phyloP scores from a whole-genome alignment of 1,140 invertebrate species.

The Trigoniulus corallinus region DNA sequence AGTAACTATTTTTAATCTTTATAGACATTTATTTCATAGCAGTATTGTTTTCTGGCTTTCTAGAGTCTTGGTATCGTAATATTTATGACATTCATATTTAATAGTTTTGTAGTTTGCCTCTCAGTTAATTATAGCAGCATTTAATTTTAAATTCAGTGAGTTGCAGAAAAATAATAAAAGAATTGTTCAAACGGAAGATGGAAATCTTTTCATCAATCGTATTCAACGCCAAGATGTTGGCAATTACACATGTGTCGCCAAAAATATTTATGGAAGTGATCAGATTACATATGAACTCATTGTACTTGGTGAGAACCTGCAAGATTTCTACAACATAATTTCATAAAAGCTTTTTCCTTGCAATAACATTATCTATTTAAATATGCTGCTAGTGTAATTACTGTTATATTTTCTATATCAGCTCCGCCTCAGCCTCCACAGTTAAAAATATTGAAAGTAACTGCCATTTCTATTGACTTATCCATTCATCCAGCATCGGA shows the following conservation, averaged over 20 bases:
- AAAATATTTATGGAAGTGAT: conserved; percentile 81
- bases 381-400: too few species aligned
- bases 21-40: too few species aligned
- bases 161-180: conserved; percentile 41
- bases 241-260: conserved; percentile 65
- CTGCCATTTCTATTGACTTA: background rate
- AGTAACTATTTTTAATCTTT: too few species aligned
- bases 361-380: too few species aligned
- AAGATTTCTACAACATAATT: background rate
- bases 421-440: background rate
- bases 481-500: conserved; percentile 5
- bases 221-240: conserved; percentile 76
- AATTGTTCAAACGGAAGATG: conserved; percentile 66
- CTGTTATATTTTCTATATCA: background rate
- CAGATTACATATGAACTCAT: conserved; percentile 76
- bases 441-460: background rate
- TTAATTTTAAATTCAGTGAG: too few species aligned
- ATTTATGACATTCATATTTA: too few species aligned
- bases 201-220: conserved; percentile 72
- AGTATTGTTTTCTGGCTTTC: too few species aligned
- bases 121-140: too few species aligned
- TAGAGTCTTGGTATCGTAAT: too few species aligned
- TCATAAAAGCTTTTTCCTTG: too few species aligned
- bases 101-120: too few species aligned
- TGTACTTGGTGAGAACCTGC: conserved; percentile 46